Evolutionary conservation across 1,140 invertebrate genomes (phyloP).

Genomic region (Aleiodes sp.): DNA sequence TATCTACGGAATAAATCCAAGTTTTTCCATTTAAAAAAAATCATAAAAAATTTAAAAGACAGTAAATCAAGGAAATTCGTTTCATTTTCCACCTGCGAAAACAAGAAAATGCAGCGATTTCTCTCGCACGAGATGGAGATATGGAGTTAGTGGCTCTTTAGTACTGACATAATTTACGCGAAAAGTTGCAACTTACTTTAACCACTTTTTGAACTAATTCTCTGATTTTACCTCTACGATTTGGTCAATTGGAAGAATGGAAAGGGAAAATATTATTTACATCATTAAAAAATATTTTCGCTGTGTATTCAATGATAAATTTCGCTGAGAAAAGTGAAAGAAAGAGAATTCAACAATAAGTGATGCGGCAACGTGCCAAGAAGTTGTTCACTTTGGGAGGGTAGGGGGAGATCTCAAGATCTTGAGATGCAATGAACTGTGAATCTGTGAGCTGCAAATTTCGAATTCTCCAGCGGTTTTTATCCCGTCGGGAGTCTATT

Average conservation of each 20-base stretch:
- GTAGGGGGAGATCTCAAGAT: no score
- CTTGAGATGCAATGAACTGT: neutral
- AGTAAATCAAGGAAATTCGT: no score
- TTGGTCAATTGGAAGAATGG: no score
- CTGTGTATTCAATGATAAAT: neutral
- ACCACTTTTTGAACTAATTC: neutral
- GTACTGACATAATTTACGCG: neutral
- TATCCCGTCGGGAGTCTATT: no score
- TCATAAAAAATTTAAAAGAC: no score
- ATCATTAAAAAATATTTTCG: no score
- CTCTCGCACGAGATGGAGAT: neutral
- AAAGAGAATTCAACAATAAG: neutral
- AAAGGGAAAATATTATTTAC: no score
- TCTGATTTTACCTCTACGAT: neutral
- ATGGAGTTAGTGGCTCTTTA: neutral
- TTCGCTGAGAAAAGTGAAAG: neutral
- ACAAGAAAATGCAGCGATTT: neutral
- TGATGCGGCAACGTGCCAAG: neutral
- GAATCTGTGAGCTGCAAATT: neutral
- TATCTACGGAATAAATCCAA: no score
- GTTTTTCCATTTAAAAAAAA: neutral
- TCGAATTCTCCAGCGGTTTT: neutral
- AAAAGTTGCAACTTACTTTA: no score
- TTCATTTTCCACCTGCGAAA: neutral
- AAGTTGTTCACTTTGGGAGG: neutral